Conservation (phyloP, 2,888 invertebrate species). For the Cotesia congregata region DNA sequence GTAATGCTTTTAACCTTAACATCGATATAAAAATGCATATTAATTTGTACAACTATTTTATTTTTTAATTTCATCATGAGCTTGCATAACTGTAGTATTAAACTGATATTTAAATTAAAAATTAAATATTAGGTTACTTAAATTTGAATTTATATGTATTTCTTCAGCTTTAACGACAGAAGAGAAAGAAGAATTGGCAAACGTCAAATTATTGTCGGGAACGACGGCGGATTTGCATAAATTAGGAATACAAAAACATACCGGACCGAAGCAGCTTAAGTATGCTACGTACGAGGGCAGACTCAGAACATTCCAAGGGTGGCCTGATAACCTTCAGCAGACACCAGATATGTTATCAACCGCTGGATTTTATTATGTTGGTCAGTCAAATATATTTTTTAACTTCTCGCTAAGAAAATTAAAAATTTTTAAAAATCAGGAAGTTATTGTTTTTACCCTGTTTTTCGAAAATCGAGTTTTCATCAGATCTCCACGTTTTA, state of each 20-base stretch:
- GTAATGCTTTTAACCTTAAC: not conserved
- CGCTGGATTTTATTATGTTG: constrained; percentile 90
- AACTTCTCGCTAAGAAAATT: too few species aligned
- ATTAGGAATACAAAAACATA: constrained; percentile 75
- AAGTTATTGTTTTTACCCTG: too few species aligned
- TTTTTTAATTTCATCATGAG: constrained; percentile 23
- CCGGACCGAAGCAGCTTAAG: constrained; percentile 77
- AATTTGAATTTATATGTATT: constrained; percentile 13
- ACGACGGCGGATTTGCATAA: constrained; percentile 70
- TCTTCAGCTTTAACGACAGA: constrained; percentile 48
- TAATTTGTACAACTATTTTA: constrained; percentile 15
- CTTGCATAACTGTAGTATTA: constrained; percentile 30
- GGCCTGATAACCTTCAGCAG: constrained; percentile 84
- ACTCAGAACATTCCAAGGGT: constrained; percentile 79
- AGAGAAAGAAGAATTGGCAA: constrained; percentile 64
- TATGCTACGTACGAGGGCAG: constrained; percentile 80
- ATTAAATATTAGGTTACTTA: not conserved
- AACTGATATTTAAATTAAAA: not conserved
- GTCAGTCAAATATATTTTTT: constrained; percentile 62
- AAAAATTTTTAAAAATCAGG: too few species aligned
- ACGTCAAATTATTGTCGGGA: constrained; percentile 65
- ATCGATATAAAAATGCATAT: constrained; percentile 10
- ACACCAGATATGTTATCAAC: constrained; percentile 83
- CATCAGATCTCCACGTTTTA: too few species aligned
- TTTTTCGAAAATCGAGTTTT: too few species aligned